A percentile compares a stretch with the other conserved stretches of the same genome.
These are phyloP conservation scores for Ploceus nigricollis DNA, from an alignment of 2,113 vertebrate species.

Conservation along the genomic window DNA sequence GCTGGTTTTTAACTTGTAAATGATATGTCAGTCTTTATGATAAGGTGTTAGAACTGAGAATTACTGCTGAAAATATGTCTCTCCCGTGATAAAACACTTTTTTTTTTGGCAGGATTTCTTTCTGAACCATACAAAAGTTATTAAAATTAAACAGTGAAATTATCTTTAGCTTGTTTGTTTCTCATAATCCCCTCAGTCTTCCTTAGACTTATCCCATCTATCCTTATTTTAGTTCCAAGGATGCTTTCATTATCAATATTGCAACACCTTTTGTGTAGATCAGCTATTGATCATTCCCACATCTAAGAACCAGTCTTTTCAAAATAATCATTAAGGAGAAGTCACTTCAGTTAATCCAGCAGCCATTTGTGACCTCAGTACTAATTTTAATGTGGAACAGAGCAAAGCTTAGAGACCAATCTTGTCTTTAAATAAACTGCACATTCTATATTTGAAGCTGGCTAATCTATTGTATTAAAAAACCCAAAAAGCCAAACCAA, in stretches of 20 bases:
- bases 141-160: neutral
- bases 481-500: neutral
- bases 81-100: rapidly evolving
- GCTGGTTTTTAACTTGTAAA: neutral
- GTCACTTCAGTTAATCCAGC: neutral
- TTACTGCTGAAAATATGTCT: neutral
- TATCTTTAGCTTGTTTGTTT: neutral
- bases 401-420: neutral
- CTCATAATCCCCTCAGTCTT: neutral
- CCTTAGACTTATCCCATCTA: neutral
- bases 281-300: neutral
- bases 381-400: neutral
- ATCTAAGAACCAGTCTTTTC: neutral
- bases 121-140: neutral
- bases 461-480: neutral
- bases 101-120: neutral
- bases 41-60: neutral
- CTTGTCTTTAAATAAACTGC: neutral
- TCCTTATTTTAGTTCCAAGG: neutral
- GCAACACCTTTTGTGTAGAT: neutral
- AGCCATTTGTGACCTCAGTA: neutral
- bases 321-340: neutral
- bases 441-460: neutral
- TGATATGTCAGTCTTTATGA: neutral
- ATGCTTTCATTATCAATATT: neutral